Evolutionary conservation across 2,888 invertebrate genomes (phyloP).

Genomic region (Blomia tropicalis): DNA sequence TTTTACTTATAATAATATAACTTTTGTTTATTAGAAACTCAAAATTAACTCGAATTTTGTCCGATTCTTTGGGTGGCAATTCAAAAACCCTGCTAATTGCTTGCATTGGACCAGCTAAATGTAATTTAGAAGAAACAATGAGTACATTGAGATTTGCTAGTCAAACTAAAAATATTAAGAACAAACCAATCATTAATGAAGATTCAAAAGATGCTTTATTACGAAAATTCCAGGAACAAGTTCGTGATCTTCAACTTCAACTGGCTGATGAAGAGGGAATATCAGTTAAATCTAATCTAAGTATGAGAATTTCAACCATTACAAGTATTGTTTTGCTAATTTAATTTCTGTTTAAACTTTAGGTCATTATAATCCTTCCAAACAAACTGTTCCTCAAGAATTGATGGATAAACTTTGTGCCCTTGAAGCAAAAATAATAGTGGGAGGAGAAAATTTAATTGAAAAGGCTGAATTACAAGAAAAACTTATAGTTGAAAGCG

Average conservation of each 20-base stretch:
- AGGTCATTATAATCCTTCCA: too few species aligned
- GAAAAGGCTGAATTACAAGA: slow-evolving; percentile 93
- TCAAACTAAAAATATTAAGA: slow-evolving; percentile 91
- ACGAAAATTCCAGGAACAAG: slow-evolving; percentile 87
- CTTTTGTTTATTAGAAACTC: slow-evolving; percentile 49
- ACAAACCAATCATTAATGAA: slow-evolving; percentile 85
- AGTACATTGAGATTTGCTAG: slow-evolving; percentile 92
- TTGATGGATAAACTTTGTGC: slow-evolving; percentile 67
- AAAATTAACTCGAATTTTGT: slow-evolving; percentile 77
- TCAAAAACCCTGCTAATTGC: slow-evolving; percentile 56
- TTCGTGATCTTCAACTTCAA: slow-evolving; percentile 72
- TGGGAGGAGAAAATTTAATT: slow-evolving; percentile 91
- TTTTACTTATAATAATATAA: too few species aligned
- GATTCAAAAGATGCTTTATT: slow-evolving; percentile 92
- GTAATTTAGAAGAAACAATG: slow-evolving; percentile 91
- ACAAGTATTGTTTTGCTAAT: neutral
- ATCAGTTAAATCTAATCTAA: neutral
- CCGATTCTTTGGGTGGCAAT: slow-evolving; percentile 93
- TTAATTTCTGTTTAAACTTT: neutral
- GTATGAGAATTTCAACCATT: neutral
- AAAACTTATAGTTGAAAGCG: slow-evolving; percentile 66
- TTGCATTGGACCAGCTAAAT: slow-evolving; percentile 61
- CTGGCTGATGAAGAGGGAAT: slow-evolving; percentile 49
- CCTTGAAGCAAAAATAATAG: slow-evolving; percentile 83
- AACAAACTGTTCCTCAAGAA: too few species aligned